phyloP scores from a whole-genome alignment of 2,888 invertebrate species.

The Eupeodes latifasciatus region DNA sequence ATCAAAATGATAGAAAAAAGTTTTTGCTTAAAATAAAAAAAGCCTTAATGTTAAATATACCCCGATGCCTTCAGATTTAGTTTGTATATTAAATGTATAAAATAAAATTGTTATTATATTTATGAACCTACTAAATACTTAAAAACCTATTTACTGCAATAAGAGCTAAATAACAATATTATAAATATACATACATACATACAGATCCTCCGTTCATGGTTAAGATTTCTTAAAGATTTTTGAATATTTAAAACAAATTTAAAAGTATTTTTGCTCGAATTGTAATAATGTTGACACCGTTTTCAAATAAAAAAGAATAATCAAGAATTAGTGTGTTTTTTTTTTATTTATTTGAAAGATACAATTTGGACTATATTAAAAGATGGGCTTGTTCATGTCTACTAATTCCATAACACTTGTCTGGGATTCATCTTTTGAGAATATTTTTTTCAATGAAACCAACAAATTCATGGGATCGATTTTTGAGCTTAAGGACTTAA shows the following conservation, averaged over 20 bases:
- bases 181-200: background rate
- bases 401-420: no score
- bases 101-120: conserved; percentile 46
- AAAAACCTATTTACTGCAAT: conserved; percentile 37
- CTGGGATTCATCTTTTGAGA: no score
- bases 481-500: no score
- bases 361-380: no score
- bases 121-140: conserved; percentile 8
- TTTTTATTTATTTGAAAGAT: no score
- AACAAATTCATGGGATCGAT: no score
- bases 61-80: conserved; percentile 47
- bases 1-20: conserved; percentile 35
- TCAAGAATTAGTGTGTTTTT: conserved; percentile 11
- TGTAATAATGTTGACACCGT: conserved; percentile 45
- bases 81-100: conserved; percentile 43
- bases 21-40: conserved; percentile 25
- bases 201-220: conserved; percentile 28
- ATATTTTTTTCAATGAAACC: no score
- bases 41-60: conserved; percentile 37
- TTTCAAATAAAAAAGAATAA: conserved; percentile 41
- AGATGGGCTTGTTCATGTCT: no score
- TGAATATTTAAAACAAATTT: background rate
- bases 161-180: conserved; percentile 49
- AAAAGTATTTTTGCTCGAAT: conserved; percentile 25
- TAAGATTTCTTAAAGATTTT: background rate